phyloP scores from a whole-genome alignment of 1,140 invertebrate species.

The Wiebesia pumilae region DNA sequence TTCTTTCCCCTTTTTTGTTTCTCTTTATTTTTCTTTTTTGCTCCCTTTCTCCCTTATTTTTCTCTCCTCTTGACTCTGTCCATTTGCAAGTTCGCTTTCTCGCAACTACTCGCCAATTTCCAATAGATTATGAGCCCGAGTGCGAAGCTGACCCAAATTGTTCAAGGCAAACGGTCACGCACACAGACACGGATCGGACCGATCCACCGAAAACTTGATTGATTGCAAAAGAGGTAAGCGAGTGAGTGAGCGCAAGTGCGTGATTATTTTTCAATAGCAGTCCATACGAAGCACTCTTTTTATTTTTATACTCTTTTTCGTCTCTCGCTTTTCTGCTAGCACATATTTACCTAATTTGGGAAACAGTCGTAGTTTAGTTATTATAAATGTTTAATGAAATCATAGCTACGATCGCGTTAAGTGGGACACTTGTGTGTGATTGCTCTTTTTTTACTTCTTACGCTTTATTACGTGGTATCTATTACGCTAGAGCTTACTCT shows the following conservation, averaged over 20 bases:
- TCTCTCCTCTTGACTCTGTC: conserved; percentile 52
- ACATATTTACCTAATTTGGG: conserved; percentile 76
- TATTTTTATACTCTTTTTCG: conserved; percentile 40
- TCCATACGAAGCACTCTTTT: conserved; percentile 15
- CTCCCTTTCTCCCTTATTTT: conserved; percentile 35
- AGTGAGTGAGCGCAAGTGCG: conserved; percentile 12
- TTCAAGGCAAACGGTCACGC: conserved; percentile 50
- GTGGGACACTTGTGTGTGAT: conserved; percentile 1
- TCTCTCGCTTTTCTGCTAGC: conserved; percentile 56
- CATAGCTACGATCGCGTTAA: conserved; percentile 37
- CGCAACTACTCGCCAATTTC: conserved; percentile 4
- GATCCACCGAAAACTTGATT: conserved; percentile 50
- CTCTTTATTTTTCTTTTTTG: conserved; percentile 49
- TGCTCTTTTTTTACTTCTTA: not conserved
- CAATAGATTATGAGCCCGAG: conserved; percentile 41
- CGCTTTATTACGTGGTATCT: conserved; percentile 11
- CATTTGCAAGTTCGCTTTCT: conserved; percentile 29
- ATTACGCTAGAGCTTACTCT: conserved; percentile 19
- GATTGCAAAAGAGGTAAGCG: conserved; percentile 10
- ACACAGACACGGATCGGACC: conserved; percentile 13
- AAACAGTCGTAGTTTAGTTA: conserved; percentile 75
- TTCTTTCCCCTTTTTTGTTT: conserved; percentile 53
- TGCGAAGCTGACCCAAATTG: conserved; percentile 54
- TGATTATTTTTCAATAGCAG: conserved; percentile 26
- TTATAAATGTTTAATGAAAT: conserved; percentile 52